These are phyloP conservation scores for Busseola fusca DNA, from an alignment of 2,888 invertebrate species.

Conservation along the genomic window DNA sequence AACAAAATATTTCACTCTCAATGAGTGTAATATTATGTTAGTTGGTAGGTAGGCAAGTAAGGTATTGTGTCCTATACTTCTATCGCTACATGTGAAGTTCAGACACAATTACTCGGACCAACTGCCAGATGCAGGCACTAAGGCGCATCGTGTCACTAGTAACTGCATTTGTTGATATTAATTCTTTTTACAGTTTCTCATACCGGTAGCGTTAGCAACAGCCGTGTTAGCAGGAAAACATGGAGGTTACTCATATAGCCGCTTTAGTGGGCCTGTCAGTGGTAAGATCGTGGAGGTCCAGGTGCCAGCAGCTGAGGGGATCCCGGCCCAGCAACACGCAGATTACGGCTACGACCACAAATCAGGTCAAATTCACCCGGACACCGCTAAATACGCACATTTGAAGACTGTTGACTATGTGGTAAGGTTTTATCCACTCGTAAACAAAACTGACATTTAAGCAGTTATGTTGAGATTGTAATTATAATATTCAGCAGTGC, in stretches of 20 bases:
- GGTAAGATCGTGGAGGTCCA: constrained; percentile 90
- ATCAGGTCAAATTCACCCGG: constrained; percentile 82
- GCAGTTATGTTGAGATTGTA: background rate
- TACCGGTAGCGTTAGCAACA: constrained; percentile 72
- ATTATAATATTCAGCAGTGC: background rate
- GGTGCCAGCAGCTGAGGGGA: constrained; percentile 84
- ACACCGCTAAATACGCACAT: constrained; percentile 85
- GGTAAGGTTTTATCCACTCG: constrained; percentile 71
- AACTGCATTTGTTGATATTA: background rate
- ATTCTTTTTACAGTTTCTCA: constrained; percentile 69
- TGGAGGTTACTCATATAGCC: constrained; percentile 91
- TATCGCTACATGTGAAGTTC: no score
- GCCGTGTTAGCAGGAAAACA: constrained; percentile 72
- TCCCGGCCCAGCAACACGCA: constrained; percentile 85
- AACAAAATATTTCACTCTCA: background rate
- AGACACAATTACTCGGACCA: background rate
- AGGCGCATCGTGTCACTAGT: background rate
- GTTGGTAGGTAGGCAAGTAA: background rate
- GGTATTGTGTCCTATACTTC: no score
- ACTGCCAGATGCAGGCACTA: background rate
- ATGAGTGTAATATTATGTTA: background rate
- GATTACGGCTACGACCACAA: constrained; percentile 87
- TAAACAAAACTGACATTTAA: background rate
- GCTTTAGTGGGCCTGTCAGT: constrained; percentile 93
- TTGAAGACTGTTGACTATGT: constrained; percentile 91